Percentiles rank a stretch among this genome's conserved stretches.
Evolutionary conservation across 2,113 vertebrate genomes (phyloP).

Genomic region (Glaucomys volans): DNA sequence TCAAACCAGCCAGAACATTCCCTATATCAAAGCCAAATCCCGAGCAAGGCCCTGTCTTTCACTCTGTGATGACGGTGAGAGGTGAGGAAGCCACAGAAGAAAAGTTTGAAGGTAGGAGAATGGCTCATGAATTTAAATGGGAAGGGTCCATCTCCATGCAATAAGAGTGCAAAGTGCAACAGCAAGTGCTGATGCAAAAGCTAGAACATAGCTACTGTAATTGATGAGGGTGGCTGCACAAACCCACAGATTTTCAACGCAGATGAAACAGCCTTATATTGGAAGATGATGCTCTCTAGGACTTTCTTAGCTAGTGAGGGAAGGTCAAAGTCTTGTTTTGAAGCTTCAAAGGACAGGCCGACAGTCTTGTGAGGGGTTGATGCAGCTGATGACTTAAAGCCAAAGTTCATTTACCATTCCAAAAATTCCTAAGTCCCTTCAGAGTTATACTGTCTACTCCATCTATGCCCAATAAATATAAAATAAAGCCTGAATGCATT

Average conservation of each 20-base stretch:
- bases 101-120: background rate
- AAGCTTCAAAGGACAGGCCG: background rate
- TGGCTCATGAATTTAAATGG: background rate
- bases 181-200: background rate
- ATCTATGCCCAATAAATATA: background rate
- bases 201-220: background rate
- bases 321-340: background rate
- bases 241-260: background rate
- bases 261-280: background rate
- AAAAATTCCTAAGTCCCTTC: background rate
- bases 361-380: background rate
- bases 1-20: background rate
- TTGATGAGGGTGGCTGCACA: background rate
- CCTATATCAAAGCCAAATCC: background rate
- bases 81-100: background rate
- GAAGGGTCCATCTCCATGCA: background rate
- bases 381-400: background rate
- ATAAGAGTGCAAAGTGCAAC: background rate
- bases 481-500: too few species aligned
- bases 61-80: background rate
- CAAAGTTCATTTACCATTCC: background rate
- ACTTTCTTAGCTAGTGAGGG: background rate
- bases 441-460: background rate
- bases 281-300: background rate
- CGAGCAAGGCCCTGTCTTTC: background rate